phyloP scores from a whole-genome alignment of 2,113 vertebrate species.

The Semicossyphus pulcher region DNA sequence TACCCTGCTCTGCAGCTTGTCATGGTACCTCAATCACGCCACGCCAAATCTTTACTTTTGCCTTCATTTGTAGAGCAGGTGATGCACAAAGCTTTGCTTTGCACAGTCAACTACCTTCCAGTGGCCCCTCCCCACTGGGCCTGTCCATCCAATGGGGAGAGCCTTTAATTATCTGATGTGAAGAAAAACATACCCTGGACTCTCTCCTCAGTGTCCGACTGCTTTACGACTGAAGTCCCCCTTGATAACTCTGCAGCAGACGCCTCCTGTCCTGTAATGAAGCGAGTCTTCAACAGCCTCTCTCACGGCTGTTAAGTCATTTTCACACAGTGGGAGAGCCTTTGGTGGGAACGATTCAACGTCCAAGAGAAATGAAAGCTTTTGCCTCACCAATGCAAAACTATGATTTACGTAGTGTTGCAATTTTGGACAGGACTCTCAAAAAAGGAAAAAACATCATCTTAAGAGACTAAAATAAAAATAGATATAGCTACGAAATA shows the following conservation, averaged over 20 bases:
- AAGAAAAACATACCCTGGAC: slow-evolving; percentile 45
- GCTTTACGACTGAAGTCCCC: slow-evolving; percentile 39
- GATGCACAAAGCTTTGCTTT: slow-evolving; percentile 47
- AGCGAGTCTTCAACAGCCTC: neutral
- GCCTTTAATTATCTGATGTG: slow-evolving; percentile 71
- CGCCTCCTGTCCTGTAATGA: slow-evolving; percentile 71
- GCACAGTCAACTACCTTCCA: slow-evolving; percentile 37
- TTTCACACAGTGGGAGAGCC: slow-evolving; percentile 42
- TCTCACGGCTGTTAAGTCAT: slow-evolving; percentile 33
- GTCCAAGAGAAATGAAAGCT: neutral
- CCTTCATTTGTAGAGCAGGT: slow-evolving; percentile 29
- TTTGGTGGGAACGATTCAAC: slow-evolving; percentile 32
- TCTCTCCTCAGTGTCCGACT: slow-evolving; percentile 26
- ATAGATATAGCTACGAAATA: neutral
- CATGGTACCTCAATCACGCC: neutral
- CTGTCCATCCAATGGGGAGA: slow-evolving; percentile 33
- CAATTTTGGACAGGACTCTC: too few relatives aligned
- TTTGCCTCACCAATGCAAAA: neutral
- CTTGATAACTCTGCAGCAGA: slow-evolving; percentile 32
- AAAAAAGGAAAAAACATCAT: too few relatives aligned
- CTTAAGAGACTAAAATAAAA: neutral
- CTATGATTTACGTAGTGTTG: slow-evolving; percentile 12
- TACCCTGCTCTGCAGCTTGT: neutral
- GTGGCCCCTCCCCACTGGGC: slow-evolving; percentile 17
- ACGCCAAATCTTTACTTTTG: neutral